phyloP scores from a whole-genome alignment of 1,140 invertebrate genomes.

The Leptopilina clavipes region DNA sequence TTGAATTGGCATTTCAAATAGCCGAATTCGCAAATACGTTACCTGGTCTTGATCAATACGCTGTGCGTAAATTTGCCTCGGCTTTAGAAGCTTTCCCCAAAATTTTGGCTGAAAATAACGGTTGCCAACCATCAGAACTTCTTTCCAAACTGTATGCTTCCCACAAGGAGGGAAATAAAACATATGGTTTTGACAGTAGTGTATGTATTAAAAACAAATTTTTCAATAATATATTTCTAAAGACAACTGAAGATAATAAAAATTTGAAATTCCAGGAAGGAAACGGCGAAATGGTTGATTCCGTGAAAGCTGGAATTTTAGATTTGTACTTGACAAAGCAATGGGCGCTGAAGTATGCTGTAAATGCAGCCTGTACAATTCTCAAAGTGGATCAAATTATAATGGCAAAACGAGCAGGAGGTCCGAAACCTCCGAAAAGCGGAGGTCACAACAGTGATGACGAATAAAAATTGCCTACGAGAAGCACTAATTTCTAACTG shows the following conservation, averaged over 20 bases:
- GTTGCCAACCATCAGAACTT: conserved; percentile 89
- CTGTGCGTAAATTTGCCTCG: conserved; percentile 94
- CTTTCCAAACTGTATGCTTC: conserved; percentile 94
- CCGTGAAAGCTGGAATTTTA: conserved; percentile 83
- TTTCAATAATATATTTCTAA: not conserved
- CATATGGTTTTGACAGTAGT: conserved; percentile 92
- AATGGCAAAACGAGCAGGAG: conserved; percentile 97
- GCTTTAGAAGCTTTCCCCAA: conserved; percentile 94
- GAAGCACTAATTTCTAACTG: not conserved
- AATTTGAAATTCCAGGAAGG: conserved; percentile 70
- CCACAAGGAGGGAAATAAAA: conserved; percentile 91
- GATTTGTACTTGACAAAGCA: conserved; percentile 93
- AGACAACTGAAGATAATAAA: not conserved
- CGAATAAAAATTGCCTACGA: conserved; percentile 40
- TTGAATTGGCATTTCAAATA: conserved; percentile 93
- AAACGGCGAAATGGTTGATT: conserved; percentile 82
- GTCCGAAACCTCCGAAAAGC: conserved; percentile 89
- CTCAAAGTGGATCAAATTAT: conserved; percentile 99
- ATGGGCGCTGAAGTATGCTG: conserved; percentile 97
- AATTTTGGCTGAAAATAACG: conserved; percentile 95
- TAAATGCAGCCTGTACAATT: conserved; percentile 93
- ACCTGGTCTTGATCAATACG: conserved; percentile 97
- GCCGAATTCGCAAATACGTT: conserved; percentile 91
- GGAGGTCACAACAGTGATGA: conserved; percentile 84
- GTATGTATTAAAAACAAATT: conserved; percentile 64